Evolutionary conservation across 35 echinoderm and acorn worm genomes (phyloP).

Genomic region (Eucidaris tribuloides): DNA sequence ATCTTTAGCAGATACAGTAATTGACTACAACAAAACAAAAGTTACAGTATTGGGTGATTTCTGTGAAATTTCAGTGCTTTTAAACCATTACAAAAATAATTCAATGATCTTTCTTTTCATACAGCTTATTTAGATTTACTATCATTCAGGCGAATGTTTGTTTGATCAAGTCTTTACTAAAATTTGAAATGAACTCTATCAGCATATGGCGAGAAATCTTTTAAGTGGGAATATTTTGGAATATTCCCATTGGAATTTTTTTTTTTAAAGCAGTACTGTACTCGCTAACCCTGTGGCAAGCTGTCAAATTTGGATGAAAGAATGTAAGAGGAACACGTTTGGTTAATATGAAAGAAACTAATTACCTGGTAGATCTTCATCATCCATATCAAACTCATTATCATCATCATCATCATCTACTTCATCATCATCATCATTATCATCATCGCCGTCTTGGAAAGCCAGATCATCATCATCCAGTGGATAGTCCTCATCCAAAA

Average conservation of each 20-base stretch:
- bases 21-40: too few species aligned
- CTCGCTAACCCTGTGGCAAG: background rate
- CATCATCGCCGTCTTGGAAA: slow-evolving; percentile 16
- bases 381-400: too few species aligned
- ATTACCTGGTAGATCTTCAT: slow-evolving; percentile 1
- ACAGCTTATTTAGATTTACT: too few species aligned
- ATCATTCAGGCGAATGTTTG: too few species aligned
- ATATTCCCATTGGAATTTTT: background rate
- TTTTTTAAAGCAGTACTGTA: background rate
- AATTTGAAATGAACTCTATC: background rate
- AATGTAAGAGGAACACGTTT: background rate
- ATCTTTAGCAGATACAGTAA: too few species aligned
- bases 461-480: slow-evolving; percentile 22
- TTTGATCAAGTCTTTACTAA: background rate
- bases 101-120: too few species aligned
- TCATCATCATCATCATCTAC: background rate
- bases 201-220: background rate
- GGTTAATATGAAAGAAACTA: too few species aligned
- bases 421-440: background rate
- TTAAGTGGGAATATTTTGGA: too few species aligned
- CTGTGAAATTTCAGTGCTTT: too few species aligned
- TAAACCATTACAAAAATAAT: too few species aligned
- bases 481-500: slow-evolving; percentile 17
- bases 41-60: too few species aligned
- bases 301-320: background rate